Conservation (phyloP, 2,113 vertebrate genomes). For the Larimichthys polyactis region DNA sequence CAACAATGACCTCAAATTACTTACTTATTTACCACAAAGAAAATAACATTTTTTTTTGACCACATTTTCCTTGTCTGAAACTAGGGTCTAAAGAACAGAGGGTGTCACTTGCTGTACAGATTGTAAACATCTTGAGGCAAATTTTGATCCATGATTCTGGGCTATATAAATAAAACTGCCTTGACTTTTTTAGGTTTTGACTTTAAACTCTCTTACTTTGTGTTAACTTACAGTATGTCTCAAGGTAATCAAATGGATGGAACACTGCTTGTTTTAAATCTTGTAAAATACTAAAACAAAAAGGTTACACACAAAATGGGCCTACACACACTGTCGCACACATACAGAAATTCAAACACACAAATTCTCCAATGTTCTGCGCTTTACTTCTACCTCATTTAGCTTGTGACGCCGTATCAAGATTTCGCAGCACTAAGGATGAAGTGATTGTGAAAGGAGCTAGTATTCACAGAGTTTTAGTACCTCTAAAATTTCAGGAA, state of each 20-base stretch:
- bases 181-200: constrained; percentile 1
- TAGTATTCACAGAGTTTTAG: no score
- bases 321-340: background rate
- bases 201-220: constrained; percentile 42
- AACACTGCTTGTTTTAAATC: no score
- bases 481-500: no score
- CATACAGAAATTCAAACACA: background rate
- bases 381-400: constrained; percentile 9
- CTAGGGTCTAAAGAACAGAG: no score
- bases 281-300: no score
- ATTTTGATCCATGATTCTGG: no score
- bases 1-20: background rate
- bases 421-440: constrained; percentile 8
- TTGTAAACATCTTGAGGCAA: no score
- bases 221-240: background rate
- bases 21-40: background rate
- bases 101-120: no score
- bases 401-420: constrained; percentile 22
- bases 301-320: background rate
- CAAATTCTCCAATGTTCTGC: constrained; percentile 1
- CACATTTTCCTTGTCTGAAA: no score
- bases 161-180: no score
- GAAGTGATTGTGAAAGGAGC: background rate
- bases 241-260: no score
- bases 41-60: no score